phyloP scores from a whole-genome alignment of 2,113 vertebrate species.

The Suncus etruscus region DNA sequence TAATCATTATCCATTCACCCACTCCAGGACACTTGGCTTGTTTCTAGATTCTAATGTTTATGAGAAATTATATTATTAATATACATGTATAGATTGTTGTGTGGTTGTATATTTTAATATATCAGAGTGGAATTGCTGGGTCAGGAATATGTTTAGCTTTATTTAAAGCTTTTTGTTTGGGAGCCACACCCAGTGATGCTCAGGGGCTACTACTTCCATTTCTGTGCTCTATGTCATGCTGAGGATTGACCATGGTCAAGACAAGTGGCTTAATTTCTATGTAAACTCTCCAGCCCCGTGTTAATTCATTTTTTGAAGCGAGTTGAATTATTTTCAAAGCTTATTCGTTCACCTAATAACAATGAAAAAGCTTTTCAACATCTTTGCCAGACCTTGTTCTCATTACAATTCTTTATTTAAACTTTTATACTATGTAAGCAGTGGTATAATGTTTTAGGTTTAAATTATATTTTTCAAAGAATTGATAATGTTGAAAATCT shows the following conservation, averaged over 20 bases:
- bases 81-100: background rate
- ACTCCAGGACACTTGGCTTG: background rate
- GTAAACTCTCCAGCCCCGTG: no score
- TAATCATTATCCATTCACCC: background rate
- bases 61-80: constrained; percentile 21
- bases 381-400: background rate
- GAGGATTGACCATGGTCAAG: no score
- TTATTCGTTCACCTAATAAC: background rate
- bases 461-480: constrained; percentile 27
- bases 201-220: no score
- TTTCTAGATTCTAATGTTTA: background rate
- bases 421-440: constrained; percentile 30
- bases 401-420: constrained; percentile 18
- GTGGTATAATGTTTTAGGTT: background rate
- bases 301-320: background rate
- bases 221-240: no score
- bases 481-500: background rate
- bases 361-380: background rate
- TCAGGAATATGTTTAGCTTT: constrained; percentile 6
- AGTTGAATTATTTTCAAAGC: background rate
- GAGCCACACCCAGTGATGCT: no score
- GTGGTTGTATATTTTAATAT: background rate
- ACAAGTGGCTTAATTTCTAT: no score
- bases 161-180: no score
- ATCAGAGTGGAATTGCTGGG: background rate